Percentiles rank a stretch among this genome's conserved stretches.
Evolutionary conservation across 2,888 invertebrate genomes (phyloP).

Genomic region (Apamea crenata): DNA sequence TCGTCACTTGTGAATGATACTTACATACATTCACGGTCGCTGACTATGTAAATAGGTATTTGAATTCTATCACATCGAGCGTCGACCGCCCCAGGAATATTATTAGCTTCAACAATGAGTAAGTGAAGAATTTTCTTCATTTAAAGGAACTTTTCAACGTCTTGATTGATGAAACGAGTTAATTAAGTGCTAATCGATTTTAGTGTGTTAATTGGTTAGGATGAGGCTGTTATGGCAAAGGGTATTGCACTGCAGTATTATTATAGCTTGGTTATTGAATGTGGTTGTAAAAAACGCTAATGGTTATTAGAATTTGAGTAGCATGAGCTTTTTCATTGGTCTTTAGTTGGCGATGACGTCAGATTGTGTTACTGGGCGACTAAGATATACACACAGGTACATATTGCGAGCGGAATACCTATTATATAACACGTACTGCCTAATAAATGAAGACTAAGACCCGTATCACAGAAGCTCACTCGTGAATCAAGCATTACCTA

Average conservation of each 20-base stretch:
- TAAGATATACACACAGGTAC: neutral
- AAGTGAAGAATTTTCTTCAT: conserved; percentile 67
- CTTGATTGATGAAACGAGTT: conserved; percentile 56
- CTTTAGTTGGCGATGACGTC: conserved; percentile 27
- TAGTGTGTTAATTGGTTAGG: conserved; percentile 50
- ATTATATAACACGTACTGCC: neutral
- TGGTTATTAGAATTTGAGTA: conserved; percentile 40
- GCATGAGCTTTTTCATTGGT: conserved; percentile 37
- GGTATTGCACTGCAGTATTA: conserved; percentile 32
- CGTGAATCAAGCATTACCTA: neutral
- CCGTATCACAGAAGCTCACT: neutral
- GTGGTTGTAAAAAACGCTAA: conserved; percentile 35
- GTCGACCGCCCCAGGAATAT: conserved; percentile 75
- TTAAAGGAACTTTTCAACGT: conserved; percentile 56
- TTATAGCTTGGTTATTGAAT: conserved; percentile 30
- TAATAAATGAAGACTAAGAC: neutral
- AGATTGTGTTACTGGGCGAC: neutral
- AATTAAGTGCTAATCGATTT: conserved; percentile 63
- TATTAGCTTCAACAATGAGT: conserved; percentile 73
- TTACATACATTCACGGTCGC: conserved; percentile 84
- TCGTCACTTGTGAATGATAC: conserved; percentile 78
- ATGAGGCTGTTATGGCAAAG: conserved; percentile 36
- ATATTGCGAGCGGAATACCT: neutral
- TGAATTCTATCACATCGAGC: conserved; percentile 77
- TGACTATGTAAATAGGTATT: conserved; percentile 87